Conservation (phyloP, 2,797 vertebrate genomes). For the Sebastes steindachneri region DNA sequence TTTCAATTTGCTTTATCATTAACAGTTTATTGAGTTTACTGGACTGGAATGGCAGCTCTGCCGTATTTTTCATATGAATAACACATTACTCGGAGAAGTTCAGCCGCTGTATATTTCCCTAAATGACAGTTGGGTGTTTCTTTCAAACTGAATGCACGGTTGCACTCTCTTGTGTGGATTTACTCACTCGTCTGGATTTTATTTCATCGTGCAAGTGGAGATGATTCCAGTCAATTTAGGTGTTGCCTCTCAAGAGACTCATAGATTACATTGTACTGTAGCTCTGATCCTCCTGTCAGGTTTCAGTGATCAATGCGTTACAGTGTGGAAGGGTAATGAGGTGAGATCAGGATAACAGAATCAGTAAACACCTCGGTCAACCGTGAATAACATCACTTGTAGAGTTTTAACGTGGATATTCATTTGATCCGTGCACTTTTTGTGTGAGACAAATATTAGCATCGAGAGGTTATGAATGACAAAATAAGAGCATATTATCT, state of each 20-base stretch:
- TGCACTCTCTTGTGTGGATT: conserved; percentile 2
- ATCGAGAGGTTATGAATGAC: not conserved
- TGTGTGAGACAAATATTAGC: not conserved
- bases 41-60: conserved; percentile 55
- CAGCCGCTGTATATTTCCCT: conserved; percentile 34
- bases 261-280: conserved; percentile 4
- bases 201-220: conserved; percentile 15
- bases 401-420: not conserved
- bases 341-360: not conserved
- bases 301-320: conserved; percentile 21
- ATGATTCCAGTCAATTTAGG: conserved; percentile 43
- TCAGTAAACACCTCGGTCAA: not conserved
- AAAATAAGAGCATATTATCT: not conserved
- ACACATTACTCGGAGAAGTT: conserved; percentile 36
- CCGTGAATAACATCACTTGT: not conserved
- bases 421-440: not conserved
- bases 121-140: conserved; percentile 52
- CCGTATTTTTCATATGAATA: conserved; percentile 50
- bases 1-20: conserved; percentile 76
- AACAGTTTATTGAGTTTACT: conserved; percentile 70
- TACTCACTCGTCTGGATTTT: not conserved
- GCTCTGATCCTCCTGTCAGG: conserved; percentile 16
- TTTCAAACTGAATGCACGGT: conserved; percentile 21
- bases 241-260: conserved; percentile 3
- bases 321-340: conserved; percentile 5